These are phyloP conservation scores for Doryteuthis pealeii DNA, from an alignment of 1,140 invertebrate genomes.

Conservation along the genomic window DNA sequence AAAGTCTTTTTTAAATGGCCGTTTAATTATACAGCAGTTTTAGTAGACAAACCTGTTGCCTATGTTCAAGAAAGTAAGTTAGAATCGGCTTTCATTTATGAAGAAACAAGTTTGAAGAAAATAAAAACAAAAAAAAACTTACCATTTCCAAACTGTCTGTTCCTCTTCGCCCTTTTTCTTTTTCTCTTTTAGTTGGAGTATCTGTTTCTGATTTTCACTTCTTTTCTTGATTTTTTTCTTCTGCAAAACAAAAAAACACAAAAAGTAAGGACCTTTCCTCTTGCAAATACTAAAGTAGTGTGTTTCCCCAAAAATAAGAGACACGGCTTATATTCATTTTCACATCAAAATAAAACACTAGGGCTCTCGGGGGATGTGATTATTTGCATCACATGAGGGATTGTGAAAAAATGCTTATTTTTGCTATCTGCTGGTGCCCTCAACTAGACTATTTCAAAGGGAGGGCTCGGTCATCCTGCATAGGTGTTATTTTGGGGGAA, in stretches of 20 bases:
- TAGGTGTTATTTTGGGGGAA: no score
- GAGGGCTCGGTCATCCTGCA: no score
- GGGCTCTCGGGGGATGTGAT: not conserved
- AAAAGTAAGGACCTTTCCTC: not conserved
- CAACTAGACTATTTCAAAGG: no score
- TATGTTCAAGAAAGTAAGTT: no score
- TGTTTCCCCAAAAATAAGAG: no score
- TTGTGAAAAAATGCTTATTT: no score
- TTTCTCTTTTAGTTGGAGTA: slow-evolving; percentile 15
- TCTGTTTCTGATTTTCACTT: slow-evolving; percentile 19
- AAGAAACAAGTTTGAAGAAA: not conserved
- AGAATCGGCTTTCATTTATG: no score
- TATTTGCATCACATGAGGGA: not conserved
- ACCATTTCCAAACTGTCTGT: not conserved
- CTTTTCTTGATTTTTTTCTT: slow-evolving; percentile 35
- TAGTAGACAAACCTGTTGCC: no score
- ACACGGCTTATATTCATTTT: not conserved
- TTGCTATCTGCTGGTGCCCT: no score
- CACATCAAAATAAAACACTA: not conserved
- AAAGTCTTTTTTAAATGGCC: slow-evolving; percentile 27
- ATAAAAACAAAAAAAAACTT: slow-evolving; percentile 9
- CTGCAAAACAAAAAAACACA: slow-evolving; percentile 4
- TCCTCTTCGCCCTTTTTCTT: slow-evolving; percentile 10
- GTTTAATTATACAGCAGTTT: slow-evolving; percentile 18
- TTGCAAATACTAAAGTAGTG: no score